Conservation (phyloP, 2,888 invertebrate species). For the Parnassius orleans region DNA sequence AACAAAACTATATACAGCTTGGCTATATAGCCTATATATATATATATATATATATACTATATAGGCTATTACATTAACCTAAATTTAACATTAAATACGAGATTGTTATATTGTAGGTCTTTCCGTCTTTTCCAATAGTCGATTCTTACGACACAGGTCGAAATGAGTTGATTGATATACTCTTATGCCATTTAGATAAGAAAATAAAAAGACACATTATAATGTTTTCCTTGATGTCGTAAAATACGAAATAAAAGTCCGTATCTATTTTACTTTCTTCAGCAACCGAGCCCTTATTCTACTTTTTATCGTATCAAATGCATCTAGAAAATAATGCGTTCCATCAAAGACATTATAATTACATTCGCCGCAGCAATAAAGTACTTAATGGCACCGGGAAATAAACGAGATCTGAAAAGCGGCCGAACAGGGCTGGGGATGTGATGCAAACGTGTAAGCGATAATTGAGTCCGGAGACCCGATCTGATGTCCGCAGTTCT, state of each 20-base stretch:
- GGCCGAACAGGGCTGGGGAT: constrained; percentile 1
- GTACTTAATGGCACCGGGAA: constrained; percentile 24
- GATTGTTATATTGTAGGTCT: no score
- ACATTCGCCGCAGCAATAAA: constrained; percentile 12
- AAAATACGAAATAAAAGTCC: not conserved
- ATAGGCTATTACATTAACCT: no score
- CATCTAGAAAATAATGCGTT: constrained; percentile 16
- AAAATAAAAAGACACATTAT: no score
- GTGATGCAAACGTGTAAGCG: constrained; percentile 15
- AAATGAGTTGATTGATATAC: no score
- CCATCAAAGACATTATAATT: constrained; percentile 20
- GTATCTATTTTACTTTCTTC: not conserved
- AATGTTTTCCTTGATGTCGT: no score
- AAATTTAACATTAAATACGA: no score
- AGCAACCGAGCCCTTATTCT: not conserved
- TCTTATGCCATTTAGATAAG: no score
- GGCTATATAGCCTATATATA: no score
- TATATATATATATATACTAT: no score
- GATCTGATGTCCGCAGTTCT: constrained; percentile 16
- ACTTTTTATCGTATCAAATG: constrained; percentile 5
- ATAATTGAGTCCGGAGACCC: constrained; percentile 20
- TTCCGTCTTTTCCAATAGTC: no score
- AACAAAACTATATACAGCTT: no score
- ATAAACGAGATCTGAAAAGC: constrained; percentile 20
- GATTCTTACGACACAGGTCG: no score